Evolutionary conservation across 2,888 invertebrate species (phyloP).

Genomic region (Keiferia lycopersicella): DNA sequence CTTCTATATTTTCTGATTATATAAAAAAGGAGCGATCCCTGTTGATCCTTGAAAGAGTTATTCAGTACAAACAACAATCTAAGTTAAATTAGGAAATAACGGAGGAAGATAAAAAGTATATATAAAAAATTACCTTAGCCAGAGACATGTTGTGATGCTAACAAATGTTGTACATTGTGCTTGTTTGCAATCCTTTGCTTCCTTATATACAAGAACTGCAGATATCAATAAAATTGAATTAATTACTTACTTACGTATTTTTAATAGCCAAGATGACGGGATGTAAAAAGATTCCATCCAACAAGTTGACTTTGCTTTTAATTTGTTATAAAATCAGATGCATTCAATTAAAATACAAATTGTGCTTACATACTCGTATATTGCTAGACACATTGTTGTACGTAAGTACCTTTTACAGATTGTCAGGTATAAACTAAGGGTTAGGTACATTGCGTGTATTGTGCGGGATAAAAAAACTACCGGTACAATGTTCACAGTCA

Average conservation of each 20-base stretch:
- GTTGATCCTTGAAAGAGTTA: no score
- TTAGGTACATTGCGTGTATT: no score
- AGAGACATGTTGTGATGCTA: neutral
- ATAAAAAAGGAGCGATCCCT: no score
- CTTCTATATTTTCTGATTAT: no score
- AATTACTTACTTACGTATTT: neutral
- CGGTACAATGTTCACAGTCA: neutral
- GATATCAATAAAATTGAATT: neutral
- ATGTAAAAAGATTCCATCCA: conserved; percentile 3
- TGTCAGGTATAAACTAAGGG: no score
- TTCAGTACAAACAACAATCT: no score
- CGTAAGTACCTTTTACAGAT: no score
- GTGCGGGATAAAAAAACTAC: no score
- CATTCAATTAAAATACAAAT: neutral
- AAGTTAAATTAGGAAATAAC: no score
- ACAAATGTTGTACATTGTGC: neutral
- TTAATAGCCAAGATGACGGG: neutral
- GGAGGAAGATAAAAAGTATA: neutral
- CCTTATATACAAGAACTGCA: neutral
- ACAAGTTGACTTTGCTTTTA: conserved; percentile 18
- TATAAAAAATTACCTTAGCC: conserved; percentile 9
- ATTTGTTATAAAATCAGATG: neutral
- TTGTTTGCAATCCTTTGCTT: neutral
- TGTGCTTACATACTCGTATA: no score
- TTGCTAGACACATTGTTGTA: no score